Evolutionary conservation across 2,797 vertebrate species (phyloP), one percentile per base, ranked within the genome.

Genomic region (Peromyscus eremicus): DNA sequence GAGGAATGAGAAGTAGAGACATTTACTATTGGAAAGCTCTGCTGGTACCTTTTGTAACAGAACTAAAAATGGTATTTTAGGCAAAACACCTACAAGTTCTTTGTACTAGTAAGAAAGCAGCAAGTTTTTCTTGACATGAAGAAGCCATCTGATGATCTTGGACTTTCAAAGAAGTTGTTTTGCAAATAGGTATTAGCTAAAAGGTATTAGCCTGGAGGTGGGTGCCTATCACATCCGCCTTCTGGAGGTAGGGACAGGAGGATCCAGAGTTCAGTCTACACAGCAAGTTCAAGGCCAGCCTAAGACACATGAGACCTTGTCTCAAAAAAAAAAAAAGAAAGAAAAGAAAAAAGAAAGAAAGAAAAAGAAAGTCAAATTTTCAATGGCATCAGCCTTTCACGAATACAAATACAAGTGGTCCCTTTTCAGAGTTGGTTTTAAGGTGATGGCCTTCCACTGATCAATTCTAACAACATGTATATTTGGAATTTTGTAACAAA

Each of bases 31-130:
- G 19, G 13, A 70, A 98, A 79, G 92, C 60, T 90, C 49, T 76
- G 95, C 70, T 77, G 88, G 37, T 89, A 94, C 84, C 77, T 95
- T 91, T 88, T 64, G 40, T 2, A n/a, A 88, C 88, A 92, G 76
- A 97, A 93, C 92, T 95, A 37, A 91, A 87, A 95, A 77, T 27
- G 52, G 16, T 79, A 94, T 89, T 77, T 97, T 95, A 71, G 89
- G 64, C n/a, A 91, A 96, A 94, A 97, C 88, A 80, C 86, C 88
- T 97, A 96, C 91, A 79, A 95, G 92, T 97, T 93, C 75, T 97
- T 95, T 96, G n/a, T 91, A 94, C 75, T 52, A 62, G 13, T 60
- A 83, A 32, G 64, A 71, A 40, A 87, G 52, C 12, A 52, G n/a
- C 52, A 88, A 25, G 37, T 43, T 81, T 92, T 77, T n/a, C 34